These are phyloP conservation scores for Riparia riparia DNA, from an alignment of 2,113 vertebrate species.

Conservation along the genomic window DNA sequence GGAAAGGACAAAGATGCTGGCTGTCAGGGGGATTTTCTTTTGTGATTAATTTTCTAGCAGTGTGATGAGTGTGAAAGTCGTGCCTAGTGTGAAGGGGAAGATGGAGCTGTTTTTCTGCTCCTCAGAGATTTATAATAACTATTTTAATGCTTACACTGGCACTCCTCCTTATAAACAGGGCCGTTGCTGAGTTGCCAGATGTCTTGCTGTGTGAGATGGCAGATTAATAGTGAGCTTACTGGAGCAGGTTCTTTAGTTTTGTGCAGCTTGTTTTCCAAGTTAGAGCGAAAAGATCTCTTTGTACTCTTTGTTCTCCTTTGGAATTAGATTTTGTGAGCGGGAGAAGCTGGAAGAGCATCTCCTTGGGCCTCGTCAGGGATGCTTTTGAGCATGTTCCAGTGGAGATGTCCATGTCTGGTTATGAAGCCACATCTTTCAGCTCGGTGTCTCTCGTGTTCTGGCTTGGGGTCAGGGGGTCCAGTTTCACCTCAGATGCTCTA, in stretches of 20 bases:
- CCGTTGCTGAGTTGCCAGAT: not conserved
- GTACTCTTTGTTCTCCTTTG: conserved; percentile 16
- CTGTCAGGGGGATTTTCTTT: not conserved
- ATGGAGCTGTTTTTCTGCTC: conserved; percentile 1
- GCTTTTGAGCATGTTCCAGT: not conserved
- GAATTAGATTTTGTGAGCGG: not conserved
- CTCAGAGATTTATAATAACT: not conserved
- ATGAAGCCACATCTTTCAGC: not conserved
- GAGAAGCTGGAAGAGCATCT: not conserved
- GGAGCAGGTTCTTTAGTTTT: conserved; percentile 10
- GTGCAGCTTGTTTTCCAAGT: conserved; percentile 24
- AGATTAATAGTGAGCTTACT: conserved; percentile 8
- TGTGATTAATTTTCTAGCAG: not conserved
- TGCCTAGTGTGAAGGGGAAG: not conserved
- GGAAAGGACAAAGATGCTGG: not conserved
- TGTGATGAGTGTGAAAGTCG: not conserved
- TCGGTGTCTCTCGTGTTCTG: not conserved
- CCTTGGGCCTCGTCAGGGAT: not conserved
- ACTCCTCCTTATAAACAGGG: not conserved
- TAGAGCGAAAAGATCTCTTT: not conserved
- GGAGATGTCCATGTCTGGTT: not conserved
- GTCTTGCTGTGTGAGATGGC: conserved; percentile 26
- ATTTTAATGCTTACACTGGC: not conserved
- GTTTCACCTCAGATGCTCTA: not conserved
- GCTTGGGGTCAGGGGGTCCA: not conserved